A percentile compares a stretch with the other conserved stretches of the same genome.
phyloP scores from a whole-genome alignment of 2,113 vertebrate genomes.

The Poecile atricapillus region DNA sequence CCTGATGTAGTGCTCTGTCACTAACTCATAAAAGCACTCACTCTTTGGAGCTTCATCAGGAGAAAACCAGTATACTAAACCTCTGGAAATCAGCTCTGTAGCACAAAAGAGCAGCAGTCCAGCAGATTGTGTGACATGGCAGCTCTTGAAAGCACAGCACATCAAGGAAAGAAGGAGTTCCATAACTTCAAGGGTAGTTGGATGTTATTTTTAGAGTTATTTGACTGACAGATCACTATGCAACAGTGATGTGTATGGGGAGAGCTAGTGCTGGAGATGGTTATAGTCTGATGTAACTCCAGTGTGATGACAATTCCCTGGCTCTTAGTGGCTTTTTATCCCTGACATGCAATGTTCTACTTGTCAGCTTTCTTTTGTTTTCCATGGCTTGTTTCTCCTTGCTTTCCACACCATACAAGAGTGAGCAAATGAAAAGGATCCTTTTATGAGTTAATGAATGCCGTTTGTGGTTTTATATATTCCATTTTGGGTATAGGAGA shows the following conservation, averaged over 20 bases:
- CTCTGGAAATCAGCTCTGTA: background rate
- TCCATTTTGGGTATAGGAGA: background rate
- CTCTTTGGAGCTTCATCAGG: background rate
- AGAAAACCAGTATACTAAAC: background rate
- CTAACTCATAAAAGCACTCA: background rate
- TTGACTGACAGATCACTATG: constrained; percentile 17
- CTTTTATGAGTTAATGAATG: background rate
- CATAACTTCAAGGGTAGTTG: background rate
- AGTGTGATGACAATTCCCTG: constrained; percentile 51
- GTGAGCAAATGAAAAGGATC: constrained; percentile 10
- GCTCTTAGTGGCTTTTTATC: constrained; percentile 1
- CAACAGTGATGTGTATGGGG: background rate
- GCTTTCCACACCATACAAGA: constrained; percentile 2
- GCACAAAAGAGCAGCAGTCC: background rate
- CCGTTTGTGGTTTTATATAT: background rate
- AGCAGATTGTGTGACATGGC: background rate
- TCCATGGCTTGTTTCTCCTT: constrained; percentile 19
- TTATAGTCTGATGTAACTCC: constrained; percentile 40
- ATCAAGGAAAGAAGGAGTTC: background rate
- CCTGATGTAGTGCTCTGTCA: background rate
- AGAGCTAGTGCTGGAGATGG: background rate
- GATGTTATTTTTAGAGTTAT: constrained; percentile 41
- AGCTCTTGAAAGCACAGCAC: constrained; percentile 5
- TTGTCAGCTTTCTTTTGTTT: constrained; percentile 51
- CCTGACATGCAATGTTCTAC: constrained; percentile 12